Conservation (phyloP, 2,113 vertebrate species). For the Lamprologus ornatipinnis region DNA sequence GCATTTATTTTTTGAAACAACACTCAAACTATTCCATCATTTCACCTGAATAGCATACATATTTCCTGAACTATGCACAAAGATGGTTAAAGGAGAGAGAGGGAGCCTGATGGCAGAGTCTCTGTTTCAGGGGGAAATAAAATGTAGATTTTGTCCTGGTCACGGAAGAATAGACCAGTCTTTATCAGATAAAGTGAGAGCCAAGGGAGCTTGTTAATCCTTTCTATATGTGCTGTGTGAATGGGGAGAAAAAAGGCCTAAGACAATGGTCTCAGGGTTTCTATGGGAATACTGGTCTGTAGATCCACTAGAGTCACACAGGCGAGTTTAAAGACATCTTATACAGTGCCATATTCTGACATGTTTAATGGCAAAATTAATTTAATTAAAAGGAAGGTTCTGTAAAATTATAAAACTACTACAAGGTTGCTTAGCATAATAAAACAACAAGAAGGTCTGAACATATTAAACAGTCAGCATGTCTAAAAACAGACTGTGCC, state of each 20-base stretch:
- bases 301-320: background rate
- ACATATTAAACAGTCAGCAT: background rate
- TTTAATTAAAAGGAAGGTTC: background rate
- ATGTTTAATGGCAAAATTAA: background rate
- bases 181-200: background rate
- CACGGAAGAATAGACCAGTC: slow-evolving; percentile 1
- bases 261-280: background rate
- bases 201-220: background rate
- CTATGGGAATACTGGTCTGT: background rate
- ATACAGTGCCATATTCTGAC: background rate
- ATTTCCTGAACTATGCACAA: background rate
- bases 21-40: background rate
- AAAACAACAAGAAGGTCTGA: background rate
- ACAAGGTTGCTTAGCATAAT: background rate
- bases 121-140: background rate
- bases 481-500: background rate
- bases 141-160: slow-evolving; percentile 28
- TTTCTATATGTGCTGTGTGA: background rate
- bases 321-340: background rate
- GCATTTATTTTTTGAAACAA: background rate
- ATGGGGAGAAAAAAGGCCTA: background rate
- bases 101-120: background rate
- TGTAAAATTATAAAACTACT: background rate
- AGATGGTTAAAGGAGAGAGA: background rate
- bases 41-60: background rate